Evolutionary conservation across 23 tunicate genomes (phyloP), one percentile per base, ranked within the genome.

Genomic region (Trididemnum nubilum): DNA sequence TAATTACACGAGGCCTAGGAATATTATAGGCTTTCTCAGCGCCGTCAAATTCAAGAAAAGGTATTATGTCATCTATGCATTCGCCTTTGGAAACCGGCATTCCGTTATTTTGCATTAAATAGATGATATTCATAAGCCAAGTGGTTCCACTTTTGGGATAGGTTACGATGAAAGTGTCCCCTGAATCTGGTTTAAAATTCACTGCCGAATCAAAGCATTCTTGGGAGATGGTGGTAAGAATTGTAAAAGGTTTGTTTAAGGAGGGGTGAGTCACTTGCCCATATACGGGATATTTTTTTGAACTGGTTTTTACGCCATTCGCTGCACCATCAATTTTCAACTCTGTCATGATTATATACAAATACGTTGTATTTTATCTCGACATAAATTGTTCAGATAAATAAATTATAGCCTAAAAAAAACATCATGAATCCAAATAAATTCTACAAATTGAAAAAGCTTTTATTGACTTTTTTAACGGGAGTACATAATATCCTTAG

Each of bases 61-160:
- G 80, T 52, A 86, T 34, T 12, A 33, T 18, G 0, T 66, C 24
- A 37, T 69, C 79, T 38, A 86, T 36, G 28, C 25, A 19, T 2
- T 79, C 44, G 2, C 63, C 80, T 65, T 79, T 36, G 0, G 24
- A 22, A n/a, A 69, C 33, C 24, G 76, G 72, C 33, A 31, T 26
- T 18, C 84, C 80, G 49, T 79, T 64, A 65, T 79, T 78, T 52
- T 38, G 39, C 36, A 86, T 57, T 52, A 71, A 60, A 31, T 78
- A 71, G n/a, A 86, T 23, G 34, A 71, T 71, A 64, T 86, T 86
- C 38, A 49, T 51, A 18, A 70, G 29, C 90, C 90, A 86, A 1
- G 90, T 86, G 31, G 90, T 86, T 24, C 90, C 90, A 38, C 67
- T 39, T 71, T 86, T 86, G 26, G 84, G 90, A 51, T 78, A 86